Evolutionary conservation across 1,140 invertebrate species (phyloP), one percentile per base, ranked within the genome.

Genomic region (Sarcophaga peregrina): DNA sequence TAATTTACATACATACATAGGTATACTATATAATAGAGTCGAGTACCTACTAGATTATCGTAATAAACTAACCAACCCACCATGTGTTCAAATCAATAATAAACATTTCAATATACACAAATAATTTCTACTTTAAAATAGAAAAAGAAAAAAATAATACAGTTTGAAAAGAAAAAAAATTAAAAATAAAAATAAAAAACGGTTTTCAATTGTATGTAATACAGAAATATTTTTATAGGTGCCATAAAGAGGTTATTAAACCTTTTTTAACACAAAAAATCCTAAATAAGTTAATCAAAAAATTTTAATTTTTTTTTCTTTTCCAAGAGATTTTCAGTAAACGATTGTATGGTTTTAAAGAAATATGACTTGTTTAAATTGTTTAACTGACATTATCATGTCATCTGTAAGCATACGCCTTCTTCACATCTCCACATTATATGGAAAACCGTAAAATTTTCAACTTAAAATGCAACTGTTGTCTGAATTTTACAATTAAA

Each of bases 161-260:
- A 37, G 25, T 37, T 37, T 37, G 25, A 37, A 37, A 37, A 37
- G 25, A 37, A 37, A 37, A 37, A 37, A 37, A 37, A 37, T 2
- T 37, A 37, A 37, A 37, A 37, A 37, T 37, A 37, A 37, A 37
- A 37, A 37, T 37, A 37, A 37, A 37, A 48, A 78, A 78, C 75
- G 2, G 75, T 78, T 78, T 78, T 78, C 17, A 78, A 52, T 78
- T 76, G 45, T 25, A 72, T 20, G 20, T 46, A 48, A 78, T 50
- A 50, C 47, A 20, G n/a, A 78, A 50, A 78, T 78, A 76, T 78
- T 78, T 78, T 78, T 20, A 50, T 20, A 5, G 75, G 6, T 50
- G 50, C 17, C 17, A 78, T 78, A 50, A 78, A 78, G 15, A 78
- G 75, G 75, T 78, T 78, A 78, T 78, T 78, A 48, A 78, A 78